Evolutionary conservation across 2,888 invertebrate genomes (phyloP), one percentile per base, ranked within the genome.

Genomic region (Ophonus ardosiacus): DNA sequence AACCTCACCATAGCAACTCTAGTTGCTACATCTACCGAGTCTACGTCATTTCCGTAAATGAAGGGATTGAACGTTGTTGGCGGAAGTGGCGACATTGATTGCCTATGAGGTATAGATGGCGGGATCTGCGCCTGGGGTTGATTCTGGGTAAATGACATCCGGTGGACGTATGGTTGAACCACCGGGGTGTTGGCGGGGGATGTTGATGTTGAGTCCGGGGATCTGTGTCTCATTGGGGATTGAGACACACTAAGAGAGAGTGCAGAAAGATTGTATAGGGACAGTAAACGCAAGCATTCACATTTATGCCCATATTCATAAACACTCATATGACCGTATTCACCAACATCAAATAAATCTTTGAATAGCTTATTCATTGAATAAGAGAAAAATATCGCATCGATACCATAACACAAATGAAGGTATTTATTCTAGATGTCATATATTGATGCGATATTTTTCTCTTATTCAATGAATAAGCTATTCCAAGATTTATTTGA

Each of bases 1-100:
- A 99, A 99, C 8, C 98, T 95, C 31, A 97, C 98, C 98, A 99
- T 98, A 13, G 99, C 99, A 68, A 99, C 98, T 86, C 99, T 92
- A 0, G 98, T 99, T 7, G 99, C 99, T 18, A 99, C 96, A 91
- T 99, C 99, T 0, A 99, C 99, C 0, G 98, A 98, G 91, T 99
- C 99, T 0, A 99, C 97, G 90, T 99, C 98, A 89, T 96, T 97
- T 61, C 97, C 97, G 90, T 96, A 97, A 87, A 98, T 97, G 89
- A 98, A 96, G 0, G 98, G 98, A 92, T 98, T 98, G 89, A 94
- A 92, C 1, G 92, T 88, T 2, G 90, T 89, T 0, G 92, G 90
- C 87, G 94, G 94, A 6, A 94, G 93, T 88, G 93, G 93, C 7
- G 93, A 92, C 13, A 93, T 92, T 83, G 92, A 91, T 51, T 92